Base-by-base conservation (phyloP, 2,888 invertebrate genomes). In the Drosophila vallismaia region DNA sequence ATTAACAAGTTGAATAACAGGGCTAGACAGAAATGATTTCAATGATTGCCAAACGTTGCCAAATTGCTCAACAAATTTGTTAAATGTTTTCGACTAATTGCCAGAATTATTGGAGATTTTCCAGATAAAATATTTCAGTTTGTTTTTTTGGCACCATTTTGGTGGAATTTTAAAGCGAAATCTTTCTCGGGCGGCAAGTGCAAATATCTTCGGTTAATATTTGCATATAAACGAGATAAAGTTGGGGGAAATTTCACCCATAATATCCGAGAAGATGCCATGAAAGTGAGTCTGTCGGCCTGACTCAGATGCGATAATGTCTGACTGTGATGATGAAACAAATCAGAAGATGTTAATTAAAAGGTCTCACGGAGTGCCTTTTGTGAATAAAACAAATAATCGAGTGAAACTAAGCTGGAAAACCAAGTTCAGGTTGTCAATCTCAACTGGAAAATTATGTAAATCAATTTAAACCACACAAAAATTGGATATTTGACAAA, bases 391-490 rank as follows among this genome's bases (percentile, higher is more conserved):
- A 57, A 50, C 51, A 57, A 57, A 42, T 42, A 42, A 14, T n/a
- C 40, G 14, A 75, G 80, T 79, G 83, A 82, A 82, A 86, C 75
- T 75, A 59, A 74, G 68, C 77, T 54, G 80, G 72, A 86, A 72
- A 82, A 63, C 70, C 67, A 46, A 26, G 54, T 36, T 54, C 60
- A 10, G 55, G 51, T 46, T 58, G 52, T 71, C 71, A 52, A 64
- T 54, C 55, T 5, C 14, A 31, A 46, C 36, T 48, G 45, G 52
- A 19, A 45, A 60, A 67, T 55, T 60, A 70, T 70, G 71, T 7
- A 71, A 70, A 71, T 71, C 59, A 55, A 56, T 55, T 51, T 51
- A 44, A 56, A 51, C 45, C 55, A 29, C 1, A 14, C 24, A 50
- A 51, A 69, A 51, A 60, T 59, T 31, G 50, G 14, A 33, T 59